Percentiles rank a stretch among this genome's conserved stretches.
Evolutionary conservation across 2,113 vertebrate species (phyloP).

Genomic region (Tiliqua scincoides): DNA sequence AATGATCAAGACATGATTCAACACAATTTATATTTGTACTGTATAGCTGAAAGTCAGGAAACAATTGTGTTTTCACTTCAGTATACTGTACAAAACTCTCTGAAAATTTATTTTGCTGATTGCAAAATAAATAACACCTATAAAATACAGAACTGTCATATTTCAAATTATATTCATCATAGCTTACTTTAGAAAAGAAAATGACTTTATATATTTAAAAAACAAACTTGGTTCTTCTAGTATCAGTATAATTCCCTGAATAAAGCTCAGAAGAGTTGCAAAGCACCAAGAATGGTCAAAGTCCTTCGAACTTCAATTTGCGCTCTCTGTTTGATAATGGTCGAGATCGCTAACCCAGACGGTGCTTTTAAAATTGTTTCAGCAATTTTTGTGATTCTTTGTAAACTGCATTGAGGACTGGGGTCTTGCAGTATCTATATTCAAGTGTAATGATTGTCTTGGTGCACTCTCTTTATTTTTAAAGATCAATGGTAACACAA

Average conservation of each 20-base stretch:
- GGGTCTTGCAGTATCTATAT: constrained; percentile 51
- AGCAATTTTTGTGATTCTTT: constrained; percentile 43
- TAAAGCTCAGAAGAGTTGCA: constrained; percentile 40
- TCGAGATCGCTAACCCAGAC: constrained; percentile 41
- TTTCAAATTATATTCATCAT: constrained; percentile 6
- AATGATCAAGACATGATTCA: too few species aligned
- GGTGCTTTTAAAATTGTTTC: constrained; percentile 45
- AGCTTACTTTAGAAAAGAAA: constrained; percentile 40
- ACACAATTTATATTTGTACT: neutral
- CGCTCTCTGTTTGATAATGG: constrained; percentile 46
- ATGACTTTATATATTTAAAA: constrained; percentile 13
- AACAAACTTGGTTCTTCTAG: neutral
- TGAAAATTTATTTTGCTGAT: neutral
- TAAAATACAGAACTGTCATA: neutral
- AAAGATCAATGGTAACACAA: constrained; percentile 74
- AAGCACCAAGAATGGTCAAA: constrained; percentile 39
- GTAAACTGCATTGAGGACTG: constrained; percentile 47
- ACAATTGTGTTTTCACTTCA: constrained; percentile 3
- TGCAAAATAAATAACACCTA: neutral
- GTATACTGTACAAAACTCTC: neutral
- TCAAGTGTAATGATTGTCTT: constrained; percentile 63
- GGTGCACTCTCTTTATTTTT: constrained; percentile 69
- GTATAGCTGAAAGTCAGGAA: neutral
- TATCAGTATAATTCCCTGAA: constrained; percentile 46
- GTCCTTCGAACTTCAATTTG: constrained; percentile 49